These are phyloP conservation scores for Nasonia vitripennis DNA, from an alignment of 1,140 invertebrate genomes.

Conservation along the genomic window DNA sequence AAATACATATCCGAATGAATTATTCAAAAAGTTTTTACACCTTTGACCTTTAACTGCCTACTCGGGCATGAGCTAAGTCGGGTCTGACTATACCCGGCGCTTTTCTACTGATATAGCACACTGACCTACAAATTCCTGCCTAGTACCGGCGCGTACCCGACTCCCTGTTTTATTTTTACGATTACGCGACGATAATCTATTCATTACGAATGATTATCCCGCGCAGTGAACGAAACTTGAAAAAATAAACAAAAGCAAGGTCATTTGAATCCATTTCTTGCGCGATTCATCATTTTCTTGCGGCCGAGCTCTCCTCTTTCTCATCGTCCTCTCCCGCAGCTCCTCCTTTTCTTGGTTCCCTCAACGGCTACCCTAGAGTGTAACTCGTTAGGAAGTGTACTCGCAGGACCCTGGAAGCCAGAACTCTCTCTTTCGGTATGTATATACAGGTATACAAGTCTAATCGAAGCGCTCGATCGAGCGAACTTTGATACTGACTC, in stretches of 20 bases:
- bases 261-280: neutral
- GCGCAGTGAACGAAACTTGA: neutral
- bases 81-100: neutral
- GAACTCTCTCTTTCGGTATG: neutral
- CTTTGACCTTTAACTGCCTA: neutral
- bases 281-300: slow-evolving; percentile 1
- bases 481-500: slow-evolving; percentile 19
- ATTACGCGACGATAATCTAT: neutral
- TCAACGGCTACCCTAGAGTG: neutral
- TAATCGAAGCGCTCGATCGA: neutral
- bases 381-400: slow-evolving; percentile 6
- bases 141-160: neutral
- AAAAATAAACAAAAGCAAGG: neutral
- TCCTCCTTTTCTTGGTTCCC: slow-evolving; percentile 4
- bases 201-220: neutral
- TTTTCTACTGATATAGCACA: neutral
- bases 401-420: neutral
- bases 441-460: neutral
- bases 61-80: neutral
- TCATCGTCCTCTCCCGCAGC: neutral
- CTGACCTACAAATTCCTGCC: neutral
- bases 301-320: neutral
- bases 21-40: slow-evolving; percentile 1
- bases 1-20: neutral
- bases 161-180: too few species aligned